Conservation (phyloP, 2,888 invertebrate genomes). For the Megamerina dolium region DNA sequence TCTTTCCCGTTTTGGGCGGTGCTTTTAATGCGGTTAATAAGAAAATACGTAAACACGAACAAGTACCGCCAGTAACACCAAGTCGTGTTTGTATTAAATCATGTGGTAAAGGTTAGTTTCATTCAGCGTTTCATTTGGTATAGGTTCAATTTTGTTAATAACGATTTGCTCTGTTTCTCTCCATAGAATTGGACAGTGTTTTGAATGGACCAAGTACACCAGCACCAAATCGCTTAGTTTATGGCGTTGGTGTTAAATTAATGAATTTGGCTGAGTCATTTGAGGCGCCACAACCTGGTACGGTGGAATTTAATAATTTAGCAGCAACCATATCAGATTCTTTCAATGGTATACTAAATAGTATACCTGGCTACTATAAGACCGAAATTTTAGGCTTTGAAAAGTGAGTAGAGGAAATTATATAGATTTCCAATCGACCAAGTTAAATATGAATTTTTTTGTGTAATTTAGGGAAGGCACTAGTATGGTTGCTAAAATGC, state of each 20-base stretch:
- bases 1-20: conserved; percentile 82
- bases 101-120: conserved; percentile 63
- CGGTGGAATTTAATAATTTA: conserved; percentile 65
- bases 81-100: conserved; percentile 76
- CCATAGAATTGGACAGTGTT: conserved; percentile 35
- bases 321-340: conserved; percentile 61
- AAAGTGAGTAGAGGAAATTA: conserved; percentile 54
- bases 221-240: conserved; percentile 61
- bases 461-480: conserved; percentile 52
- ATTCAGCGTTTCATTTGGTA: too few relatives aligned
- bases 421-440: too few relatives aligned
- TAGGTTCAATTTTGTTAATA: neutral
- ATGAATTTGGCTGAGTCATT: conserved; percentile 73
- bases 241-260: conserved; percentile 67
- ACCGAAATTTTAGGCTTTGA: conserved; percentile 65
- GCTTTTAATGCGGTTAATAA: conserved; percentile 77
- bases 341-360: conserved; percentile 57
- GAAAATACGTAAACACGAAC: conserved; percentile 74
- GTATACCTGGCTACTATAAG: conserved; percentile 67
- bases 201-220: conserved; percentile 54
- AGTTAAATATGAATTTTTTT: too few relatives aligned
- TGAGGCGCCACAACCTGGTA: conserved; percentile 65
- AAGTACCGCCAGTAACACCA: conserved; percentile 65
- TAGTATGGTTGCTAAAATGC: conserved; percentile 69
- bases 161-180: neutral